A percentile compares a stretch with the other conserved stretches of the same genome.
Conservation (phyloP, 2,888 invertebrate genomes). For the Caenorhabditis wallacei region DNA sequence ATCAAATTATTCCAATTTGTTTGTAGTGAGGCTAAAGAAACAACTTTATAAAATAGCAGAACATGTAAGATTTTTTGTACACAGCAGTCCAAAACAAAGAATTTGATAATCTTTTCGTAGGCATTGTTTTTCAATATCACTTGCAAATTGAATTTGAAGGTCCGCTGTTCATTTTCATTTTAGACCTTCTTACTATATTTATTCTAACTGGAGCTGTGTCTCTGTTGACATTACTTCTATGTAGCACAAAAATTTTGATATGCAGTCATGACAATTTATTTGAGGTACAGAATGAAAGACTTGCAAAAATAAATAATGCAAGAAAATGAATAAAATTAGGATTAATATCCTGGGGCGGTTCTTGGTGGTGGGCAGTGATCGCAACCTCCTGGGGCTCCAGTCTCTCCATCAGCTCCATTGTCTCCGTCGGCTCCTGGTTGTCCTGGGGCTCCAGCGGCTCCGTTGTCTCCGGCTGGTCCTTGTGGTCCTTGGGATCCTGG, state of each 20-base stretch:
- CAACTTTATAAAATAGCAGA: too few relatives aligned
- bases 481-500: slow-evolving; percentile 72
- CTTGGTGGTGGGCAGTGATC: slow-evolving; percentile 78
- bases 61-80: too few relatives aligned
- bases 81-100: too few relatives aligned
- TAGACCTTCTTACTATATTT: too few relatives aligned
- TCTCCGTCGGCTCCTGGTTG: slow-evolving; percentile 68
- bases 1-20: too few relatives aligned
- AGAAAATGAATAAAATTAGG: slow-evolving; percentile 8
- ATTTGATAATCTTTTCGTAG: too few relatives aligned
- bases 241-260: background rate
- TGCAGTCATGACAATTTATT: slow-evolving; percentile 55
- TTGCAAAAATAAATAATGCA: slow-evolving; percentile 46
- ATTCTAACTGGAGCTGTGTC: too few relatives aligned
- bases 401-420: slow-evolving; percentile 74
- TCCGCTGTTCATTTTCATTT: too few relatives aligned
- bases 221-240: too few relatives aligned
- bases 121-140: too few relatives aligned
- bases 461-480: slow-evolving; percentile 74
- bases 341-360: slow-evolving; percentile 77
- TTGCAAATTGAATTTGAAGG: too few relatives aligned
- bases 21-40: too few relatives aligned
- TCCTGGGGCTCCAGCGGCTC: slow-evolving; percentile 75
- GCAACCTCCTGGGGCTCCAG: slow-evolving; percentile 77
- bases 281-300: slow-evolving; percentile 46